Percentiles rank a stretch among this genome's conserved stretches.
phyloP scores from a whole-genome alignment of 2,888 invertebrate species.

The Dendrolimus houi region DNA sequence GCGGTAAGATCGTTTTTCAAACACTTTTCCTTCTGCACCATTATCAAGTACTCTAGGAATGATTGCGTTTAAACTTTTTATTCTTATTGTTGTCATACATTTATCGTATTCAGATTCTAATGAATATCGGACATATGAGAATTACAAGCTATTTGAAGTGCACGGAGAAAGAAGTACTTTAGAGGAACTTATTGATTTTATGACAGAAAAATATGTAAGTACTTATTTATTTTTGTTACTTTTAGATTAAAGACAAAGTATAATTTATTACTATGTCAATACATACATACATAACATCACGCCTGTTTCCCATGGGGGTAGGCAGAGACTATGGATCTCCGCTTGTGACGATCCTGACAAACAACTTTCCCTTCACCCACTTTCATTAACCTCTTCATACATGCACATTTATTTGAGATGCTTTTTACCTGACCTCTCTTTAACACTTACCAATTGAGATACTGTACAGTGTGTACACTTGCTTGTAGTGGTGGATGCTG shows the following conservation, averaged over 20 bases:
- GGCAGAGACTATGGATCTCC: too few species aligned
- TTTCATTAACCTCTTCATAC: too few species aligned
- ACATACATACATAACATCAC: too few species aligned
- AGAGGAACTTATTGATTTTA: constrained; percentile 10
- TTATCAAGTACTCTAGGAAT: background rate
- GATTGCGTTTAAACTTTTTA: background rate
- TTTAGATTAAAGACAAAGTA: background rate
- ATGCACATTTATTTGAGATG: too few species aligned
- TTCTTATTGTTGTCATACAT: background rate
- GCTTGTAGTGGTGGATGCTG: too few species aligned
- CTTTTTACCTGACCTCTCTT: too few species aligned
- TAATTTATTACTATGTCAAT: too few species aligned
- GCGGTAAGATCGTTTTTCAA: background rate
- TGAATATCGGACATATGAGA: constrained; percentile 20
- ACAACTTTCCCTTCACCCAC: too few species aligned
- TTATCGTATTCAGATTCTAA: background rate
- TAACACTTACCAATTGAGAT: too few species aligned
- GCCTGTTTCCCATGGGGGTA: too few species aligned
- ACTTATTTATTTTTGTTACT: background rate
- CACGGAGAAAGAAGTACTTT: constrained; percentile 16
- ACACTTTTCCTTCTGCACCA: background rate
- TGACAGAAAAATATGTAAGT: constrained; percentile 31
- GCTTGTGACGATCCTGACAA: too few species aligned
- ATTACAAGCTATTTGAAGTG: constrained; percentile 22
- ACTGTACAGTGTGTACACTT: too few species aligned